Percentiles rank a stretch among this genome's conserved stretches.
Conservation (phyloP, 2,888 invertebrate genomes). For the Caenorhabditis sp. region DNA sequence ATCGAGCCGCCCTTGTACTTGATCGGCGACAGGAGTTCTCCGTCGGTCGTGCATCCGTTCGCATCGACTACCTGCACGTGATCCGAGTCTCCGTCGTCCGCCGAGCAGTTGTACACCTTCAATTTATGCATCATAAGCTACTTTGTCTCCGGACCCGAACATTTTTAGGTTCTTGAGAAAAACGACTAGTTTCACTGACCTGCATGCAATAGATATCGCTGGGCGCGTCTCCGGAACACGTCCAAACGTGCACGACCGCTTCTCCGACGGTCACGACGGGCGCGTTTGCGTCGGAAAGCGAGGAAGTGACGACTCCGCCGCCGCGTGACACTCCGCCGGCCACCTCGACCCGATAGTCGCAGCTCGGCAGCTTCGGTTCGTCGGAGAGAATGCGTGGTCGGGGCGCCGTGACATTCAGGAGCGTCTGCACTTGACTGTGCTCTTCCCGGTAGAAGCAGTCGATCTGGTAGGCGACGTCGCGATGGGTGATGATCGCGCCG, state of each 20-base stretch:
- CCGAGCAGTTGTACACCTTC: constrained; percentile 50
- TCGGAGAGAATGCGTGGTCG: constrained; percentile 38
- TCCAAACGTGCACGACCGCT: constrained; percentile 53
- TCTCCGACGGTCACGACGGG: constrained; percentile 53
- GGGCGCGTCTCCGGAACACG: constrained; percentile 50
- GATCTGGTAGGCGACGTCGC: constrained; percentile 54
- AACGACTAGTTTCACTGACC: too few relatives aligned
- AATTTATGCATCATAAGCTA: too few relatives aligned
- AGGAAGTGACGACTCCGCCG: constrained; percentile 30
- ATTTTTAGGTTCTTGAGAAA: too few relatives aligned
- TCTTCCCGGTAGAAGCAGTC: constrained; percentile 57
- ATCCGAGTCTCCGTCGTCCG: constrained; percentile 46
- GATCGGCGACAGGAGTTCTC: constrained; percentile 49
- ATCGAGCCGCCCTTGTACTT: constrained; percentile 41
- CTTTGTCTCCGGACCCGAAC: too few relatives aligned
- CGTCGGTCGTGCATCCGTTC: constrained; percentile 49
- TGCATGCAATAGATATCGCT: constrained; percentile 56
- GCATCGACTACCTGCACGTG: constrained; percentile 43
- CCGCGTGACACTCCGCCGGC: constrained; percentile 11
- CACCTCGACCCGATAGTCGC: constrained; percentile 50
- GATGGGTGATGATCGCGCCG: constrained; percentile 55
- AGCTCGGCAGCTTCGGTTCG: constrained; percentile 35
- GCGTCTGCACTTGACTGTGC: constrained; percentile 43
- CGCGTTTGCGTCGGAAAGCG: constrained; percentile 19
- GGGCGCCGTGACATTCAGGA: constrained; percentile 49